phyloP scores from a whole-genome alignment of 1,140 invertebrate genomes.

The Trachymyrmex septentrionalis region DNA sequence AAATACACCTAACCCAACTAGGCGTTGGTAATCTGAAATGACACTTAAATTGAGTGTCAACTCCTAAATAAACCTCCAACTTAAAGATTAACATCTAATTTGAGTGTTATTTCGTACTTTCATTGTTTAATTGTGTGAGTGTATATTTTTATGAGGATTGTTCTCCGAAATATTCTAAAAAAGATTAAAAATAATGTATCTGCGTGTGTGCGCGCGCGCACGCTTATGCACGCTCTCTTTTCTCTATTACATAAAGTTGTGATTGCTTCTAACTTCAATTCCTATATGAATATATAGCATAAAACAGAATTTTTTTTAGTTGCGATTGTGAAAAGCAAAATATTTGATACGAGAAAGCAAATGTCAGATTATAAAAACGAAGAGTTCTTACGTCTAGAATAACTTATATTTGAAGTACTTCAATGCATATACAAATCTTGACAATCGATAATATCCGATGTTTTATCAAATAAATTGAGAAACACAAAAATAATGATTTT shows the following conservation, averaged over 20 bases:
- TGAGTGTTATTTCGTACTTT: no score
- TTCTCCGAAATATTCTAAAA: background rate
- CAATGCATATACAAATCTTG: constrained; percentile 1
- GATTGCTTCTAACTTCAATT: constrained; percentile 16
- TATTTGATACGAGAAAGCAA: background rate
- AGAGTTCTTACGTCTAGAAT: constrained; percentile 53
- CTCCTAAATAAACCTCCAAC: no score
- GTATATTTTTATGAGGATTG: no score
- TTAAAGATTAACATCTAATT: no score
- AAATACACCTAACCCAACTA: no score
- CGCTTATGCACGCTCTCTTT: background rate
- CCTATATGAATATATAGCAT: constrained; percentile 6
- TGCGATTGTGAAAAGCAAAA: constrained; percentile 16
- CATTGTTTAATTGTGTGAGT: no score
- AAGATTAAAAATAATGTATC: background rate
- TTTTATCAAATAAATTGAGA: background rate
- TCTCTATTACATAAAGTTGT: background rate
- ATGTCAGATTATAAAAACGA: constrained; percentile 61
- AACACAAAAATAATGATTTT: background rate
- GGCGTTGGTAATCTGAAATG: no score
- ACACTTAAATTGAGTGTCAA: no score
- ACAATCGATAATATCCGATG: background rate
- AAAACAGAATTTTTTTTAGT: constrained; percentile 31
- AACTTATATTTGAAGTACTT: constrained; percentile 17
- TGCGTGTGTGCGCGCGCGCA: background rate